These are phyloP conservation scores for Empis stercorea DNA, from an alignment of 2,888 invertebrate genomes.

Conservation along the genomic window DNA sequence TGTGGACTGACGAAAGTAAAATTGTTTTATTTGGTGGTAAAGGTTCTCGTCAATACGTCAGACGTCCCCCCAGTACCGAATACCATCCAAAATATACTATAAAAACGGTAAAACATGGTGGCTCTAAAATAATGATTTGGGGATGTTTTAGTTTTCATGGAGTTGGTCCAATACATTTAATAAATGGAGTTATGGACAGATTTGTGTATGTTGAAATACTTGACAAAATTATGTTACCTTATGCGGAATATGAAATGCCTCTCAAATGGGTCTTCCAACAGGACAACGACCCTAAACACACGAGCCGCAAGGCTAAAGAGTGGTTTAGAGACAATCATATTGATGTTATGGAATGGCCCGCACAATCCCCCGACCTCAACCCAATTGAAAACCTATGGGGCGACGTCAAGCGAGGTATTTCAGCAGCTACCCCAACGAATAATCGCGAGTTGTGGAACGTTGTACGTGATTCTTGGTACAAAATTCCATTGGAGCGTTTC, in stretches of 20 bases:
- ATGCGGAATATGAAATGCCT: no score
- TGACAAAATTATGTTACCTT: no score
- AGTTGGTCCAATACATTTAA: background rate
- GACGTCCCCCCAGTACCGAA: background rate
- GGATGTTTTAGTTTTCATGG: background rate
- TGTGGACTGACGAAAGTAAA: constrained; percentile 1
- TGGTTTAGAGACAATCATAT: constrained; percentile 1
- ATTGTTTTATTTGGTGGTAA: constrained; percentile 1
- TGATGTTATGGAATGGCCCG: constrained; percentile 8
- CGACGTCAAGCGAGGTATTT: constrained; percentile 2
- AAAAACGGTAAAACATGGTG: constrained; percentile 2
- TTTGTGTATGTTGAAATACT: no score
- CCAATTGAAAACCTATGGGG: constrained; percentile 10
- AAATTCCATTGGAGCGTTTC: background rate
- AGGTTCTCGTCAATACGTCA: background rate
- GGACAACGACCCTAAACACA: constrained; percentile 9
- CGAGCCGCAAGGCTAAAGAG: background rate
- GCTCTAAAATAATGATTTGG: no score
- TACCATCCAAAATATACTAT: background rate
- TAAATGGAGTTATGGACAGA: no score
- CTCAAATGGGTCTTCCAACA: background rate
- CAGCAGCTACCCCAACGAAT: constrained; percentile 1
- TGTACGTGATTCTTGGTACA: background rate
- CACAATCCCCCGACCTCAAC: constrained; percentile 9
- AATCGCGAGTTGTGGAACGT: background rate